Evolutionary conservation across 2,888 invertebrate species (phyloP), one percentile per base, ranked within the genome.

Genomic region (Orthosia incerta): DNA sequence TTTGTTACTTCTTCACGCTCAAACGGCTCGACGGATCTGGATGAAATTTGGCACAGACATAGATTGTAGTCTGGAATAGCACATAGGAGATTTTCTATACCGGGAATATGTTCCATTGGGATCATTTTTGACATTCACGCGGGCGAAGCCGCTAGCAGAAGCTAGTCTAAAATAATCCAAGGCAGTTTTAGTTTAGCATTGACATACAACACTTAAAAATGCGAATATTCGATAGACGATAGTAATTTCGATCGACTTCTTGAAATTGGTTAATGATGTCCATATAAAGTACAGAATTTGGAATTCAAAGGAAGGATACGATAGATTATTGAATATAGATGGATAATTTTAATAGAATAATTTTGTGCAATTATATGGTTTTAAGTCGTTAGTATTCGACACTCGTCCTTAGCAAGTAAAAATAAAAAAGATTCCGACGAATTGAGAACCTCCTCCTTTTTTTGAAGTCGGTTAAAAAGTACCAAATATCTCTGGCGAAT

Each of bases 301-400:
- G 46, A 55, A 59, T 55, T 57, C 48, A 62, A 63, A 64, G 46
- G 59, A 63, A 53, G 56, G 71, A 68, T 84, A 70, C 64, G 60
- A 73, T 60, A 56, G 76, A 81, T 84, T 85, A 73, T 48, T 20
- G 4, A 9, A n/a, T 45, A 16, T 26, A 12, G 20, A 31, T 13
- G 13, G 11, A 57, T 69, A 31, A 67, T 48, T 48, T 66, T 53
- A 60, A 0, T 15, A 16, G 26, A 83, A 63, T 13, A 39, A 56
- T 60, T 11, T 45, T 23, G 18, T 39, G 50, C 15, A 46, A 55
- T 61, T 62, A 64, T 51, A 50, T 51, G 18, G n/a, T 51, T 45
- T 62, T 9, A 13, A 20, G 2, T 26, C 18, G 1, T 31, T 31
- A 2, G 50, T 71, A 50, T 70, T 77, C 55, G 3, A 55, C 1